phyloP scores from a whole-genome alignment of 2,797 vertebrate genomes.

The Babyrousa celebensis region DNA sequence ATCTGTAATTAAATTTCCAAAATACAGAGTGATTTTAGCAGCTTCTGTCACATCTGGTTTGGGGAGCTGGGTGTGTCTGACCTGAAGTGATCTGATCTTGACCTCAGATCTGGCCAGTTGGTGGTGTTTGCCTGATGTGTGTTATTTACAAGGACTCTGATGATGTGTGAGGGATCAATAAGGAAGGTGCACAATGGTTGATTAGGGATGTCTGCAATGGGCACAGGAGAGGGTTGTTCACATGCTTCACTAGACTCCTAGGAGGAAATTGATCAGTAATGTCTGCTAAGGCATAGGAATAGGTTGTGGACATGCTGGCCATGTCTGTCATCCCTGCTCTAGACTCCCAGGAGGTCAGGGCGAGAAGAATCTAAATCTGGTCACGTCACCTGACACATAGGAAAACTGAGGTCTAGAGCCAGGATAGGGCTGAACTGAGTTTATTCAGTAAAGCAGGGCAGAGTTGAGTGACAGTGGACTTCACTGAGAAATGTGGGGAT shows the following conservation, averaged over 20 bases:
- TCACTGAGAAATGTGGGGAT: background rate
- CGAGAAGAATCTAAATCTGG: background rate
- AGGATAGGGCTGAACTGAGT: background rate
- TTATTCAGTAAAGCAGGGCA: background rate
- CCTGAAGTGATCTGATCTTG: background rate
- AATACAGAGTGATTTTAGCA: background rate
- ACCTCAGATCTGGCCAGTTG: background rate
- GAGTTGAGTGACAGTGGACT: background rate
- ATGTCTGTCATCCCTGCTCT: background rate
- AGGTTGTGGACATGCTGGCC: too few species aligned
- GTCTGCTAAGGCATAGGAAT: too few species aligned
- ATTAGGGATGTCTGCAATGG: background rate
- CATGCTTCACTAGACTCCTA: background rate
- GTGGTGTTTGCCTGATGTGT: background rate
- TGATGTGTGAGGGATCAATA: background rate
- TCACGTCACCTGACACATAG: background rate
- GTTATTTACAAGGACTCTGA: background rate
- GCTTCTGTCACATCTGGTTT: background rate
- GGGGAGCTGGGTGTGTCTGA: background rate
- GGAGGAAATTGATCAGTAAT: background rate
- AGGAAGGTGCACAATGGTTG: background rate
- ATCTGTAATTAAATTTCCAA: background rate
- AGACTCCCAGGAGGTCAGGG: background rate
- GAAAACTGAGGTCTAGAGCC: background rate
- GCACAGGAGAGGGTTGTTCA: background rate